phyloP scores from a whole-genome alignment of 92 coral and sea anemone genomes.

The Heteractis magnifica region DNA sequence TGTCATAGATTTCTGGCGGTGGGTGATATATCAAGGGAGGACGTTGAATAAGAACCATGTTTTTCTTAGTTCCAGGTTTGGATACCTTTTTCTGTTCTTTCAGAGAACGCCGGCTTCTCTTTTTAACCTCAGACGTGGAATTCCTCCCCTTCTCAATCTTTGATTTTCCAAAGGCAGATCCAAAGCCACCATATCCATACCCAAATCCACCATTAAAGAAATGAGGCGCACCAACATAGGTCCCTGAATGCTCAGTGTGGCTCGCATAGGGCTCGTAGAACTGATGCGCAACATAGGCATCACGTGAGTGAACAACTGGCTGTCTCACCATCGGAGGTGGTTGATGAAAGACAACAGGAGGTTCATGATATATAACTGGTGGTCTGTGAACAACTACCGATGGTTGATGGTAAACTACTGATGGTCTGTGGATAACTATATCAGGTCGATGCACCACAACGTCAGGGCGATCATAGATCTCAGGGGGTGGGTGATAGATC shows the following conservation, averaged over 20 bases:
- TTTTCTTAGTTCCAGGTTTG: conserved; percentile 47
- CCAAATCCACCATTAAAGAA: conserved; percentile 29
- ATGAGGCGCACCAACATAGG: conserved; percentile 81
- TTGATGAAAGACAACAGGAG: conserved; percentile 96
- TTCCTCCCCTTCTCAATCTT: conserved; percentile 30
- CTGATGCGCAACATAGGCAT: conserved; percentile 73
- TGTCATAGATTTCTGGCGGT: conserved; percentile 96
- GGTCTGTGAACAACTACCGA: conserved; percentile 95
- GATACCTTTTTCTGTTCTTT: conserved; percentile 26
- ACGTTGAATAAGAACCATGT: conserved; percentile 71
- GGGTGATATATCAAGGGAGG: conserved; percentile 98
- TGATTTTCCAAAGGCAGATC: conserved; percentile 60
- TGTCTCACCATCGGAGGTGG: conserved; percentile 92
- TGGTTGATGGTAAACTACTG: conserved; percentile 91
- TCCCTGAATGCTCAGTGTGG: conserved; percentile 57
- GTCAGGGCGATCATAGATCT: conserved; percentile 91
- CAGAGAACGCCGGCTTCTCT: conserved; percentile 15
- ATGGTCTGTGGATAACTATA: conserved; percentile 82
- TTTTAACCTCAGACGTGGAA: conserved; percentile 7
- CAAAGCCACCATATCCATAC: conserved; percentile 59
- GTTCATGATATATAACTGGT: conserved; percentile 83
- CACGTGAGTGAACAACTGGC: conserved; percentile 80
- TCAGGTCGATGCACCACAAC: conserved; percentile 92
- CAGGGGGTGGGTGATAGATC: conserved; percentile 99
- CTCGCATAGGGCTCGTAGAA: conserved; percentile 66